A percentile compares a stretch with the other conserved stretches of the same genome.
Conservation (phyloP, 2,797 vertebrate genomes). For the Dermochelys coriacea region DNA sequence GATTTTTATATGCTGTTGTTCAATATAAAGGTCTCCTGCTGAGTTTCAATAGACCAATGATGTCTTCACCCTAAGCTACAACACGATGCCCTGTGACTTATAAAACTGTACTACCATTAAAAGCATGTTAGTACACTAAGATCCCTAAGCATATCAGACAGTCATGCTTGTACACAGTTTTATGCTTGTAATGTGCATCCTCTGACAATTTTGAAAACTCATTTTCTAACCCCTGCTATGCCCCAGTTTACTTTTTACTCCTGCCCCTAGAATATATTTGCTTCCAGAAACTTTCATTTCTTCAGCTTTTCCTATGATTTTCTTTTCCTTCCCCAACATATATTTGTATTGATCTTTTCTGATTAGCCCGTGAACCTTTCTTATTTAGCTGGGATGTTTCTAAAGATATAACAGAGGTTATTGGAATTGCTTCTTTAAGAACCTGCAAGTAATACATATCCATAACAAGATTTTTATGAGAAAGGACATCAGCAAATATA, state of each 20-base stretch:
- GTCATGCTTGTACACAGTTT: rapidly evolving
- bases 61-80: background rate
- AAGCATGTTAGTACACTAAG: background rate
- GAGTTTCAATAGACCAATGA: background rate
- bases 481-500: background rate
- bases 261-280: background rate
- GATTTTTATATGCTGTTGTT: background rate
- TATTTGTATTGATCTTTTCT: slow-evolving; percentile 16
- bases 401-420: background rate
- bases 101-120: background rate
- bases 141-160: background rate
- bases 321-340: background rate
- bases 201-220: background rate
- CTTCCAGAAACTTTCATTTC: background rate
- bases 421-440: background rate
- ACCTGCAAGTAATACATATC: background rate
- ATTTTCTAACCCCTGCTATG: background rate
- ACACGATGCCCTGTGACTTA: background rate
- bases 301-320: background rate
- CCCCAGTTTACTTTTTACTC: background rate
- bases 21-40: background rate
- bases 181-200: background rate
- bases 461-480: background rate
- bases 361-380: slow-evolving; percentile 30
- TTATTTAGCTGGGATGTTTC: background rate